Evolutionary conservation across 2,113 vertebrate genomes (phyloP), one percentile per base, ranked within the genome.

Genomic region (Lota lota): DNA sequence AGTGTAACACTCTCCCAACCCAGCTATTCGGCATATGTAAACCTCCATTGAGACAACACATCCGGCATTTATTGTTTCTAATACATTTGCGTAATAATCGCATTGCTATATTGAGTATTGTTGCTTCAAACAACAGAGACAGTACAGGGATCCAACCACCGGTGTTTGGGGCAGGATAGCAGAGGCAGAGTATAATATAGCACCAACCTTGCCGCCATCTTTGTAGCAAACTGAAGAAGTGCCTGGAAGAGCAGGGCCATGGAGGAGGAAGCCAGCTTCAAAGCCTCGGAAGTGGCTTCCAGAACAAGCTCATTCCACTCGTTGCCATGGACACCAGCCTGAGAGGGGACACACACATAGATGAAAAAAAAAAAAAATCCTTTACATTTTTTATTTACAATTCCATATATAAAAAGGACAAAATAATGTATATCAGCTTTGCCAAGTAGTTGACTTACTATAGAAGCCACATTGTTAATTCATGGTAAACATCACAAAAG

Each of bases 251-350:
- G 93, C 53, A 88, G 60, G 21, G 95, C 94, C 75, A 96, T 56
- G 0, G 95, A 94, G 51, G 90, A 96, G 4, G 90, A 82, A 66
- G 86, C 91, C 79, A 96, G 88, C 78, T 98, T 98, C 85, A 96
- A 73, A 63, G 90, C 94, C 86, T 99, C 97, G 51, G 90, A 67
- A 63, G 95, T 96, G 64, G 97, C 97, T 82, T 99, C 97, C 22
- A 90, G 85, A 68, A 96, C 92, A 83, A 98, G 91, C 60, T 92
- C 89, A n/a, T 90, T 88, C 97, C 96, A 98, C 64, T 95, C 94
- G 4, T 88, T 89, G 79, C 85, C 82, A 56, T 93, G 87, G 64
- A 92, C 64, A 22, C 92, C 88, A 53, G 91, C 92, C 97, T 99
- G 75, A 17, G 20, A 81, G 22, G 36, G 60, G 17, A 70, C 7